Percentiles rank a stretch among this genome's conserved stretches.
Evolutionary conservation across 2,113 vertebrate genomes (phyloP).

Genomic region (Euleptes europaea): DNA sequence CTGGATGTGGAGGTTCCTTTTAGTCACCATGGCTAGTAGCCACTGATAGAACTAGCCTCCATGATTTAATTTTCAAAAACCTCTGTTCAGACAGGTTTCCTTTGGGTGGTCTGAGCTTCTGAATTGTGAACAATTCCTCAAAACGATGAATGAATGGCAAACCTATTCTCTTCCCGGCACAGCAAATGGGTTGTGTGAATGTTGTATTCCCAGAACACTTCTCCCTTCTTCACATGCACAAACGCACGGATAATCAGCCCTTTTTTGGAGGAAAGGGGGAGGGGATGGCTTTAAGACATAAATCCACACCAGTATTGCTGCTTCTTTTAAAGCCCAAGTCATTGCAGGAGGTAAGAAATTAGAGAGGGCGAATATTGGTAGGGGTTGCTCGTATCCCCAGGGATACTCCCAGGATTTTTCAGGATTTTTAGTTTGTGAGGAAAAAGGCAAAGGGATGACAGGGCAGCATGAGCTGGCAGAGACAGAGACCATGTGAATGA

Average conservation of each 20-base stretch:
- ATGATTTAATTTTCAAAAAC: too few relatives aligned
- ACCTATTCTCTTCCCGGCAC: not conserved
- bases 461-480: not conserved
- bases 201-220: not conserved
- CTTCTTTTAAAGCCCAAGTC: not conserved
- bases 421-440: not conserved
- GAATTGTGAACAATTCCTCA: not conserved
- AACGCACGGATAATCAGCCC: not conserved
- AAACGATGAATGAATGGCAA: not conserved
- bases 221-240: not conserved
- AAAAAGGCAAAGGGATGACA: slow-evolving; percentile 25
- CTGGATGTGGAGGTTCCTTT: too few relatives aligned
- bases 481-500: slow-evolving; percentile 3
- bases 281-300: not conserved
- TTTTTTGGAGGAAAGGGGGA: not conserved
- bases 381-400: not conserved
- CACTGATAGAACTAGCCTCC: too few relatives aligned
- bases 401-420: not conserved
- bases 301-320: not conserved
- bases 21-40: too few relatives aligned
- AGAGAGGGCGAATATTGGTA: not conserved
- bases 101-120: not conserved
- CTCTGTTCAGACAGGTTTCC: not conserved
- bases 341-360: not conserved
- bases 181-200: not conserved